Percentiles rank a stretch among this genome's conserved stretches.
Evolutionary conservation across 2,797 vertebrate genomes (phyloP).

Genomic region (Microchirus variegatus): DNA sequence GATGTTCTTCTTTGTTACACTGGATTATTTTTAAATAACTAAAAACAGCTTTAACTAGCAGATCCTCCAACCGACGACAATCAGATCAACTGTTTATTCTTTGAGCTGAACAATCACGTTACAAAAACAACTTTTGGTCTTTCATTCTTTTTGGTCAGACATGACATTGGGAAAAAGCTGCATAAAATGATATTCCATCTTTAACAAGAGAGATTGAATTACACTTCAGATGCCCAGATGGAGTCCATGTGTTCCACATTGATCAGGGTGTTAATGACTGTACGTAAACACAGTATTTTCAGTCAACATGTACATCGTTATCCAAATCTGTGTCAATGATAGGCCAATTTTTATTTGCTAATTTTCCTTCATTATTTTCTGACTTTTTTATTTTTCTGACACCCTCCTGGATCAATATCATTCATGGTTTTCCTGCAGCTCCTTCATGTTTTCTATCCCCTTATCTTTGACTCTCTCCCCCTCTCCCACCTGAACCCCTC

Average conservation of each 20-base stretch:
- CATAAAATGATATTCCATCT: too few species aligned
- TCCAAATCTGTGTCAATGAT: slow-evolving; percentile 1
- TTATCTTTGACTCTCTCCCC: slow-evolving; percentile 37
- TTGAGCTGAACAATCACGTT: too few species aligned
- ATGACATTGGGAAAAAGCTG: too few species aligned
- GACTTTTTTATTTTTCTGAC: too few species aligned
- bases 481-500: slow-evolving; percentile 42
- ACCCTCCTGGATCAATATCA: slow-evolving; percentile 5
- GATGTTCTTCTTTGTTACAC: background rate
- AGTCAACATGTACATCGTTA: too few species aligned
- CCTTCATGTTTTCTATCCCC: slow-evolving; percentile 25
- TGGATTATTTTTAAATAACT: background rate
- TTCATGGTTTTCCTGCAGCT: slow-evolving; percentile 11
- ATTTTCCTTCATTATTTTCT: slow-evolving; percentile 9
- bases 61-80: too few species aligned
- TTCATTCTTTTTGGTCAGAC: too few species aligned
- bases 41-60: too few species aligned
- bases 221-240: background rate
- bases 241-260: slow-evolving; percentile 1
- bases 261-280: slow-evolving; percentile 14
- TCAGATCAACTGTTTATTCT: too few species aligned
- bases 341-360: background rate
- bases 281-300: background rate
- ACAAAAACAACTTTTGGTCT: too few species aligned
- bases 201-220: slow-evolving; percentile 2